Percentiles rank a stretch among this genome's conserved stretches.
Conservation (phyloP, 30 jellyfish, hydroid and myxozoan species). For the Rhopilema esculentum region DNA sequence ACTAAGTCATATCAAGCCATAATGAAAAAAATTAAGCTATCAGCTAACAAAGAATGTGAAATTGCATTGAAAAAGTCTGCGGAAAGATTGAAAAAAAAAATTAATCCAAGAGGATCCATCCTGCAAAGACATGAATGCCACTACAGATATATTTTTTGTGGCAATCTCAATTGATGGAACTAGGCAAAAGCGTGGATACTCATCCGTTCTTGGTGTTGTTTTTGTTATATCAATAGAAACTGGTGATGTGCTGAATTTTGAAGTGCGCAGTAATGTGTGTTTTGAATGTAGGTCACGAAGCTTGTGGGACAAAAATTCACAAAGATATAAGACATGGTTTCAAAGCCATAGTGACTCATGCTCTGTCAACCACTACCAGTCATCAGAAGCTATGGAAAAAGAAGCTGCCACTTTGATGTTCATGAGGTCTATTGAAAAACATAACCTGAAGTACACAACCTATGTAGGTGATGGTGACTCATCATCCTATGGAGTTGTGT, state of each 20-base stretch:
- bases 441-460: slow-evolving; percentile 37
- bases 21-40: slow-evolving; percentile 19
- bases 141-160: slow-evolving; percentile 10
- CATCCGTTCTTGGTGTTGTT: slow-evolving; percentile 13
- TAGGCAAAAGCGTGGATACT: not conserved
- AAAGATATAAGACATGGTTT: slow-evolving; percentile 23
- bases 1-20: slow-evolving; percentile 28
- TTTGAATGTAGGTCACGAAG: slow-evolving; percentile 39
- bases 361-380: slow-evolving; percentile 30
- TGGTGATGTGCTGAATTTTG: slow-evolving; percentile 21
- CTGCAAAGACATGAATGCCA: slow-evolving; percentile 25
- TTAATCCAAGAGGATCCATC: slow-evolving; percentile 18
- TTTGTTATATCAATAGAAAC: slow-evolving; percentile 7
- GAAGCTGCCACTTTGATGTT: slow-evolving; percentile 34
- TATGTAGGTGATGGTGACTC: slow-evolving; percentile 55
- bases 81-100: slow-evolving; percentile 21
- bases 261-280: slow-evolving; percentile 35
- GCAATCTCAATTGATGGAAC: not conserved
- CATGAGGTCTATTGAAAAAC: slow-evolving; percentile 32
- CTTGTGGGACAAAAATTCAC: slow-evolving; percentile 13
- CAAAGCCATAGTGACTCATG: slow-evolving; percentile 15
- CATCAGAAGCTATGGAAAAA: slow-evolving; percentile 40
- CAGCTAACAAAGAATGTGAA: slow-evolving; percentile 24
- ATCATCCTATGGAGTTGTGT: slow-evolving; percentile 30
- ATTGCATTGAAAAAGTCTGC: slow-evolving; percentile 25